Conservation (phyloP, 2,797 vertebrate species). For the Channa striata region DNA sequence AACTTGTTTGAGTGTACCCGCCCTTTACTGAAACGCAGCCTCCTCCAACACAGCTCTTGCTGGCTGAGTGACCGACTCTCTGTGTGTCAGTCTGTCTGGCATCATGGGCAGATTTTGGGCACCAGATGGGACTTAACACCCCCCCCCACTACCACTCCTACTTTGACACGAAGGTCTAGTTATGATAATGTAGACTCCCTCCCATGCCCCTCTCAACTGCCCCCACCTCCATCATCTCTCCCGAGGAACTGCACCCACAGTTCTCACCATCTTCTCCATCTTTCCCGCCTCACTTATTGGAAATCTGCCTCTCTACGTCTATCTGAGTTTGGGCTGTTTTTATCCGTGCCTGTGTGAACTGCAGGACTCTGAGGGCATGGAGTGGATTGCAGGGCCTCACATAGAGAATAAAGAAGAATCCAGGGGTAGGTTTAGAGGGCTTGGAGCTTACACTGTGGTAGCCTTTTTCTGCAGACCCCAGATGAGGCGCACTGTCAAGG, state of each 20-base stretch:
- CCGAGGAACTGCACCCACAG: constrained; percentile 47
- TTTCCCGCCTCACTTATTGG: constrained; percentile 45
- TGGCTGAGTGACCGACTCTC: constrained; percentile 47
- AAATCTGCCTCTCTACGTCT: constrained; percentile 22
- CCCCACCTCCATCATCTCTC: constrained; percentile 39
- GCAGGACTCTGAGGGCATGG: constrained; percentile 26
- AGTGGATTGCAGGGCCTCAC: constrained; percentile 50
- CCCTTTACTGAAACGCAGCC: constrained; percentile 8
- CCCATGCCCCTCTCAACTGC: constrained; percentile 29
- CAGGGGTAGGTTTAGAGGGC: constrained; percentile 54
- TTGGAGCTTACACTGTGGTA: constrained; percentile 41
- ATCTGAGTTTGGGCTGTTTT: constrained; percentile 43
- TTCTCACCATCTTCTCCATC: constrained; percentile 45
- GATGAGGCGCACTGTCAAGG: constrained; percentile 72
- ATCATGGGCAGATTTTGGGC: constrained; percentile 76
- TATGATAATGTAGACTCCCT: constrained; percentile 72
- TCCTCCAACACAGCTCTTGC: constrained; percentile 19
- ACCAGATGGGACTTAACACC: constrained; percentile 78
- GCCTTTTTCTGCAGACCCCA: constrained; percentile 50
- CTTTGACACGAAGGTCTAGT: constrained; percentile 69
- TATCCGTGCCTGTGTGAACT: constrained; percentile 46
- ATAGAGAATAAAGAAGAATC: constrained; percentile 39
- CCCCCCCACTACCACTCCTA: constrained; percentile 52
- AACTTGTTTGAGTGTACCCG: constrained; percentile 3
- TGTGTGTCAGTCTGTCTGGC: constrained; percentile 58